Evolutionary conservation across 2,888 invertebrate species (phyloP).

Genomic region (Bombylius major): DNA sequence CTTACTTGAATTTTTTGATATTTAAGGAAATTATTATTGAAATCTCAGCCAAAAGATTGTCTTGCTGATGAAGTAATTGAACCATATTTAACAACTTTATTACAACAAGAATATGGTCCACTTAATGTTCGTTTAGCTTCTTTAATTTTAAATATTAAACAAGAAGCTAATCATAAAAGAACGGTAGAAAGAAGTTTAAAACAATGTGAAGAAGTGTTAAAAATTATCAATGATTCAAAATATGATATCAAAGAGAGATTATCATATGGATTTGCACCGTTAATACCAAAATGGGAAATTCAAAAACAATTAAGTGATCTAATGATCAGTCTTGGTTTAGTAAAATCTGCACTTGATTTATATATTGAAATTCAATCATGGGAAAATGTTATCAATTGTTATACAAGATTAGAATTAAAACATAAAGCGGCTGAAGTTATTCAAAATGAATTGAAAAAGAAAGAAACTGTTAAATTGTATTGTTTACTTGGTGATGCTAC

Average conservation of each 20-base stretch:
- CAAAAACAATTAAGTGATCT: slow-evolving; percentile 66
- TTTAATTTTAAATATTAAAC: slow-evolving; percentile 58
- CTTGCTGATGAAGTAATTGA: slow-evolving; percentile 68
- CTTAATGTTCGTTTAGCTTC: slow-evolving; percentile 68
- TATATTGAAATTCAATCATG: slow-evolving; percentile 67
- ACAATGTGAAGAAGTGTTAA: slow-evolving; percentile 71
- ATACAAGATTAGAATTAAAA: slow-evolving; percentile 65
- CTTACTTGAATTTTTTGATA: neutral
- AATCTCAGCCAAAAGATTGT: slow-evolving; percentile 67
- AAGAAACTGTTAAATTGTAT: slow-evolving; percentile 73
- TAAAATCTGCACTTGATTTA: slow-evolving; percentile 72
- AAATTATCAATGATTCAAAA: slow-evolving; percentile 35
- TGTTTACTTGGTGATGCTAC: slow-evolving; percentile 85
- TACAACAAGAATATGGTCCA: slow-evolving; percentile 52
- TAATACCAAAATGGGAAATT: slow-evolving; percentile 64
- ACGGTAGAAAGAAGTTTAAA: slow-evolving; percentile 79
- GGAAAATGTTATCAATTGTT: slow-evolving; percentile 89
- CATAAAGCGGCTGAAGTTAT: slow-evolving; percentile 90
- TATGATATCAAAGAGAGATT: slow-evolving; percentile 31
- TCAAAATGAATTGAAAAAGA: slow-evolving; percentile 59
- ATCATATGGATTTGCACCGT: slow-evolving; percentile 55
- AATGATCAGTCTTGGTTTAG: slow-evolving; percentile 65
- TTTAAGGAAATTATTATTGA: slow-evolving; percentile 50
- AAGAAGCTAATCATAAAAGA: slow-evolving; percentile 65
- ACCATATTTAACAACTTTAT: slow-evolving; percentile 57